phyloP scores from a whole-genome alignment of 1,140 invertebrate genomes.

The Orchesella cincta region DNA sequence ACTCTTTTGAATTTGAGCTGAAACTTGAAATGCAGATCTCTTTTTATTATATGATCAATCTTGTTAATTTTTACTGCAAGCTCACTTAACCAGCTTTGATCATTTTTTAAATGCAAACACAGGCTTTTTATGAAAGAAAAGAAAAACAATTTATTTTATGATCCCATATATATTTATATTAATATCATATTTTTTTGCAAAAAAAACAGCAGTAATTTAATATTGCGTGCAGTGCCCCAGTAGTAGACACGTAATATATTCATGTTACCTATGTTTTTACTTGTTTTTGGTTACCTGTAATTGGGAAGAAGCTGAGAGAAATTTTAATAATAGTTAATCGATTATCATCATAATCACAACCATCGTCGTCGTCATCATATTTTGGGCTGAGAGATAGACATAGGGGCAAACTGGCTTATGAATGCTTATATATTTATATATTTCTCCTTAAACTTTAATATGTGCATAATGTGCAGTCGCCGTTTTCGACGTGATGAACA shows the following conservation, averaged over 20 bases:
- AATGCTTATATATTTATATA: not conserved
- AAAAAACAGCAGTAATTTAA: not conserved
- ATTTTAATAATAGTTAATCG: constrained; percentile 19
- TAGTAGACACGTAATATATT: too few relatives aligned
- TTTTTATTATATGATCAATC: not conserved
- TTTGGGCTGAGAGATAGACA: not conserved
- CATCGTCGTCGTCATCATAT: not conserved
- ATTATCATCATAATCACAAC: not conserved
- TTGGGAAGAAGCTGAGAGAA: not conserved
- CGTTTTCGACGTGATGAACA: constrained; percentile 35
- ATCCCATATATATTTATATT: not conserved
- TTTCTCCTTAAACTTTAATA: constrained; percentile 21
- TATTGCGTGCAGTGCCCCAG: not conserved
- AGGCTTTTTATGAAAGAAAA: too few relatives aligned
- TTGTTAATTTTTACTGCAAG: not conserved
- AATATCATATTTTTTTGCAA: not conserved
- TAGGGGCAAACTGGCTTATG: constrained; percentile 3
- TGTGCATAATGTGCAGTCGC: not conserved
- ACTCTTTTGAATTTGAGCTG: not conserved
- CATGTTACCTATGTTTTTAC: too few relatives aligned
- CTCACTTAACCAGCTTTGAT: too few relatives aligned
- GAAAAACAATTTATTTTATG: not conserved
- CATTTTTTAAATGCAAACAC: too few relatives aligned
- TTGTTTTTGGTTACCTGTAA: not conserved
- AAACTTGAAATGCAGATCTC: not conserved